Evolutionary conservation across 2,113 vertebrate genomes (phyloP), one percentile per base, ranked within the genome.

Genomic region (Aleadryas rufinucha): DNA sequence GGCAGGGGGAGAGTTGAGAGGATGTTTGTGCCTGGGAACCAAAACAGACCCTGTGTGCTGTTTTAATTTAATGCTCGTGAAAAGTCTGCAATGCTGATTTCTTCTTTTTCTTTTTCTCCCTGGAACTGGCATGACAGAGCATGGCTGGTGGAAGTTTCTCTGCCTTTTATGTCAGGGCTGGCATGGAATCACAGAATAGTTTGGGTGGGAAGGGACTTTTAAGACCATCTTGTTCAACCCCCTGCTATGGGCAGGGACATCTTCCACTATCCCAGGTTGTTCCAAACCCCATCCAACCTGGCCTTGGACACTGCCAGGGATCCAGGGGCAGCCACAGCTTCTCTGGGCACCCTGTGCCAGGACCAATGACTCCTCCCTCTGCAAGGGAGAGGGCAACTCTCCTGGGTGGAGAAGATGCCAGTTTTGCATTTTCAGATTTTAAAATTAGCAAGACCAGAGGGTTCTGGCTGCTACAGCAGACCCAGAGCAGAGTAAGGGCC

Each of bases 231-330:
- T 0, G 0, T n/a, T 24, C 53, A 33, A 28, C 3, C 16, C 6
- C 7, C 13, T 45, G 19, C 53, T 20, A 21, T 9, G 20, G 22
- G 11, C 70, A 47, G 54, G 14, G 41, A 42, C 47, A 41, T 2
- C 21, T 89, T 2, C 47, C n/a, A 4, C 47, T 10, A 0, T 7
- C 30, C 47, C 61, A 68, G 70, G 54, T 0, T 41, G 39, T 30
- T 41, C 63, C n/a, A 18, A 61, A 14, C 26, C 7, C 45, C 0
- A 0, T 54, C 45, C 69, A 60, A 0, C 7, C 39, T 60, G 78
- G 6, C 28, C 45, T 2, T 7, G 61, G 30, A 5, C 61, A 60
- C 20, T 66, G 0, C 19, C 53, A 66, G 28, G 53, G 24, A 45
- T n/a, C 41, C 59, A 54, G 53, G 20, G n/a, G 9, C 28, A 74